Evolutionary conservation across 1,140 invertebrate species (phyloP).

Genomic region (Drosophila gunungcola): DNA sequence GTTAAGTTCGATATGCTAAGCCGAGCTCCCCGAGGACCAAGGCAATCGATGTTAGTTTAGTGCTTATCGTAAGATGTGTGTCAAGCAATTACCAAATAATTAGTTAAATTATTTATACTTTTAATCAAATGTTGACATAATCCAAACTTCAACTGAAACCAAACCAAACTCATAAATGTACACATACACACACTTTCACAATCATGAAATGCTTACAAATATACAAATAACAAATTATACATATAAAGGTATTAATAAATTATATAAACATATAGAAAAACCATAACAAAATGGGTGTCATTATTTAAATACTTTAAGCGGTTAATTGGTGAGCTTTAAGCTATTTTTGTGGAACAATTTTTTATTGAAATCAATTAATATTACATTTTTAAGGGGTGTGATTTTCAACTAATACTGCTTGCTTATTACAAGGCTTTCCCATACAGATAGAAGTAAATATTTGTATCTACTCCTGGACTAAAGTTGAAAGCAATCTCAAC

Average conservation of each 20-base stretch:
- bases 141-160: slow-evolving; percentile 53
- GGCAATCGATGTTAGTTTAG: slow-evolving; percentile 21
- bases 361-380: too few species aligned
- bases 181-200: slow-evolving; percentile 28
- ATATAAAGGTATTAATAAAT: slow-evolving; percentile 53
- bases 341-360: not conserved
- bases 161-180: slow-evolving; percentile 36
- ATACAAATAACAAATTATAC: slow-evolving; percentile 50
- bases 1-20: slow-evolving; percentile 46
- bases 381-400: too few species aligned
- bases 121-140: slow-evolving; percentile 62
- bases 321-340: not conserved
- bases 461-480: not conserved
- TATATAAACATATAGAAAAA: slow-evolving; percentile 44
- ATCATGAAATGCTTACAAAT: slow-evolving; percentile 51
- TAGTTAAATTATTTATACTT: slow-evolving; percentile 79
- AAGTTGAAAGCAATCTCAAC: slow-evolving; percentile 2
- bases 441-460: too few species aligned
- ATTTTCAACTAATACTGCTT: too few species aligned
- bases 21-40: not conserved
- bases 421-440: too few species aligned
- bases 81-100: slow-evolving; percentile 77
- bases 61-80: slow-evolving; percentile 33
- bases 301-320: not conserved
- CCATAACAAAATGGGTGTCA: not conserved